A percentile compares a stretch with the other conserved stretches of the same genome.
These are phyloP conservation scores for Haemorhous mexicanus DNA, from an alignment of 2,113 vertebrate genomes.

Conservation along the genomic window DNA sequence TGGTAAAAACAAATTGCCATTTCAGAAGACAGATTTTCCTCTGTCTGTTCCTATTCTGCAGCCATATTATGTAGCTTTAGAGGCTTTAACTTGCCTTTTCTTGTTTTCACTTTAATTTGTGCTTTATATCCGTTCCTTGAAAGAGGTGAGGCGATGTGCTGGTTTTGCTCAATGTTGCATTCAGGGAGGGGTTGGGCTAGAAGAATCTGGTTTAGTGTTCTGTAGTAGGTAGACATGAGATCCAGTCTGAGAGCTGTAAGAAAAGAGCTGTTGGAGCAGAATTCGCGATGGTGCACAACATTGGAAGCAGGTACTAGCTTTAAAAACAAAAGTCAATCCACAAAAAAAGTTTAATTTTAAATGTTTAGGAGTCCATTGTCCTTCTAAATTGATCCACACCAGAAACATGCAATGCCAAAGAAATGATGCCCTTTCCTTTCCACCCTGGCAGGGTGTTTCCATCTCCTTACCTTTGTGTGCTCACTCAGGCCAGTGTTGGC, in stretches of 20 bases:
- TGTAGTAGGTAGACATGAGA: background rate
- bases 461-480: background rate
- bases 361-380: background rate
- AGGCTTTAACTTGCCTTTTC: constrained; percentile 30
- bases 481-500: background rate
- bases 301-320: background rate
- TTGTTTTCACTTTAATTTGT: background rate
- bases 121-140: background rate
- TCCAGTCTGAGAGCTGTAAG: background rate
- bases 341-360: background rate
- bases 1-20: constrained; percentile 24
- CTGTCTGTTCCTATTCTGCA: background rate
- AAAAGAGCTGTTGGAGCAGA: background rate
- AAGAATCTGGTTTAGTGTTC: background rate
- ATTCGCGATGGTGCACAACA: background rate
- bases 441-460: background rate
- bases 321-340: background rate
- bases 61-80: background rate
- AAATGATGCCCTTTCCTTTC: background rate
- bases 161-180: background rate
- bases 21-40: constrained; percentile 22
- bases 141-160: background rate
- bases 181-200: background rate
- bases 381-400: background rate
- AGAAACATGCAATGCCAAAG: constrained; percentile 47